Conservation (phyloP, 2,888 invertebrate species). For the Parnassius apollo region DNA sequence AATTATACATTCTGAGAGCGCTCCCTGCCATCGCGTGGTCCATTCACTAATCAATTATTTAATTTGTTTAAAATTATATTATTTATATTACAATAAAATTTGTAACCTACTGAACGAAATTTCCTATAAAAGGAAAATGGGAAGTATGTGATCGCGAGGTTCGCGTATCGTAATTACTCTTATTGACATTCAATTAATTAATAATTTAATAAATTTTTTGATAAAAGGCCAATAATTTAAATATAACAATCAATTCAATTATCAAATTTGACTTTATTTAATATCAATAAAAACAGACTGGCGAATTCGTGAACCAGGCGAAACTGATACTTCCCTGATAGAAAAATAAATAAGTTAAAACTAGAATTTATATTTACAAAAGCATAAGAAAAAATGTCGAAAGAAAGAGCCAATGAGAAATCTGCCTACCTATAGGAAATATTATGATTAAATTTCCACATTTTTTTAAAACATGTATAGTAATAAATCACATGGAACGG, state of each 20-base stretch:
- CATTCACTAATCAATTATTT: conserved; percentile 68
- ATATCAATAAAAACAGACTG: conserved; percentile 25
- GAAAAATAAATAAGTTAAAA: conserved; percentile 76
- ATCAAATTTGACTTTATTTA: conserved; percentile 9
- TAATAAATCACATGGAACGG: conserved; percentile 71
- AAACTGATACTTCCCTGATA: conserved; percentile 44
- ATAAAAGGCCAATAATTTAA: conserved; percentile 13
- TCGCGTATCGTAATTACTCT: conserved; percentile 30
- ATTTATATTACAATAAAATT: conserved; percentile 77
- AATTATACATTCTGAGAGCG: conserved; percentile 76
- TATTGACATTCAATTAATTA: conserved; percentile 27
- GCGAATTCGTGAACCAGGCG: conserved; percentile 38
- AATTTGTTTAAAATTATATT: conserved; percentile 58
- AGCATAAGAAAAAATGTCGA: conserved; percentile 71
- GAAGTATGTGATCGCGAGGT: conserved; percentile 40
- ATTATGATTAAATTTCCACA: conserved; percentile 63
- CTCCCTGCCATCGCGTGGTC: conserved; percentile 71
- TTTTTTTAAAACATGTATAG: conserved; percentile 52
- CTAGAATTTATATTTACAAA: conserved; percentile 76
- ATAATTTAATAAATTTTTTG: conserved; percentile 29
- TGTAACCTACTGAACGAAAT: conserved; percentile 79
- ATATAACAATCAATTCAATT: conserved; percentile 9
- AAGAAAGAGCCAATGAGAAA: conserved; percentile 66
- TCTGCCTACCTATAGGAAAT: conserved; percentile 73
- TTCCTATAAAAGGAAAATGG: conserved; percentile 67